A percentile compares a stretch with the other conserved stretches of the same genome.
Conservation (phyloP, 37 sponge, comb jelly and placozoan species). For the Agelas oroides region DNA sequence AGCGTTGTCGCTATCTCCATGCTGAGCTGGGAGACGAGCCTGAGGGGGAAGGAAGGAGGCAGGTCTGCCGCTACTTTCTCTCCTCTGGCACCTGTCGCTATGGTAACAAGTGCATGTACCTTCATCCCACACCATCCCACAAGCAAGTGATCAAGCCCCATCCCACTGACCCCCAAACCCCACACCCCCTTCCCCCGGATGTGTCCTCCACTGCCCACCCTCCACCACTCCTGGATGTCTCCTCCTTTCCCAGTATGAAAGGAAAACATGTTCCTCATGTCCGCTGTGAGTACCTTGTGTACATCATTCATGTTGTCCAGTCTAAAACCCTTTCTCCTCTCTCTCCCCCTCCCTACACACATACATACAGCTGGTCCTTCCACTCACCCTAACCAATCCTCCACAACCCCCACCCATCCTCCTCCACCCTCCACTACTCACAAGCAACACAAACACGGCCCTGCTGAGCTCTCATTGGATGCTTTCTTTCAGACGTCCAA, state of each 20-base stretch:
- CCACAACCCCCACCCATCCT: not conserved
- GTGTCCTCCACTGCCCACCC: too few species aligned
- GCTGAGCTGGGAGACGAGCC: not conserved
- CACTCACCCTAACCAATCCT: not conserved
- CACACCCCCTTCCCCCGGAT: too few species aligned
- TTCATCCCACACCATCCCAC: not conserved
- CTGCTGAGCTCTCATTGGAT: slow-evolving; percentile 21
- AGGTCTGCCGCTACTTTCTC: slow-evolving; percentile 17
- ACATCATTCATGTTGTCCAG: too few species aligned
- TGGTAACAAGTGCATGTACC: slow-evolving; percentile 20
- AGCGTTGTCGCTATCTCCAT: slow-evolving; percentile 26
- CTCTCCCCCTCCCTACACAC: too few species aligned
- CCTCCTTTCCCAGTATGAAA: too few species aligned
- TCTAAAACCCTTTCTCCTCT: too few species aligned
- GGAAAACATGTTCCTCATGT: too few species aligned
- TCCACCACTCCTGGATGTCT: too few species aligned
- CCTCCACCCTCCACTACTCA: not conserved
- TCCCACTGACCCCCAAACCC: too few species aligned
- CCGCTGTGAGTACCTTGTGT: too few species aligned
- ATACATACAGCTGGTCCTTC: not conserved
- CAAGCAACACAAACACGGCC: not conserved
- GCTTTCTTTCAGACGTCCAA: not conserved
- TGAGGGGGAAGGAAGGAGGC: not conserved
- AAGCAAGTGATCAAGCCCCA: not conserved
- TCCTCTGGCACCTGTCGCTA: not conserved